phyloP scores from a whole-genome alignment of 2,113 vertebrate genomes.

The Leptosomus discolor region DNA sequence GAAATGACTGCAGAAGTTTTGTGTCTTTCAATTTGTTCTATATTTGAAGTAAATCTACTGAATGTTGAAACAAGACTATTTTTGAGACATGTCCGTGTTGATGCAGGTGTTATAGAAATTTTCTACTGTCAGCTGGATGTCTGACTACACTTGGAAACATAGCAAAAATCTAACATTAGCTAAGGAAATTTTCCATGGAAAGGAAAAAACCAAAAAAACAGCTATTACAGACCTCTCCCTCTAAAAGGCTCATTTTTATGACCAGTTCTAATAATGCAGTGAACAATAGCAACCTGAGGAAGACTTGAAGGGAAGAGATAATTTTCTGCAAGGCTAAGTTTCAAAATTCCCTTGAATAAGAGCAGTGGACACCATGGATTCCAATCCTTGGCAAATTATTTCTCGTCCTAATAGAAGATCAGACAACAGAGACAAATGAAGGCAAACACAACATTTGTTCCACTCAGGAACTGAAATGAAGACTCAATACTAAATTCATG shows the following conservation, averaged over 20 bases:
- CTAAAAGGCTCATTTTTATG: neutral
- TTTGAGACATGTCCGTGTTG: neutral
- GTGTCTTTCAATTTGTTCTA: neutral
- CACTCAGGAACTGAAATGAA: neutral
- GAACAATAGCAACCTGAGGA: neutral
- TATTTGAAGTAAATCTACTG: neutral
- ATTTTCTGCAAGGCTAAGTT: neutral
- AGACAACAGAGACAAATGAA: neutral
- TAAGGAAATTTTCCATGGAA: neutral
- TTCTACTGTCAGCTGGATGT: neutral
- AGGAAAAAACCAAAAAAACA: accelerated
- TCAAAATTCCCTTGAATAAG: neutral
- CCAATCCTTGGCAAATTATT: neutral
- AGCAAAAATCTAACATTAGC: neutral
- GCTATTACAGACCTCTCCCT: neutral
- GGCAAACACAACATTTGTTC: neutral
- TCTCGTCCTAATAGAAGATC: neutral
- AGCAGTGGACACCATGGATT: accelerated
- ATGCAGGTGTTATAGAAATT: neutral
- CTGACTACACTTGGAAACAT: neutral
- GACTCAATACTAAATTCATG: neutral
- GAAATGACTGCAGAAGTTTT: neutral
- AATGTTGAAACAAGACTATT: neutral
- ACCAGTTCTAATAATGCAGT: neutral
- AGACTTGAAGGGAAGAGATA: neutral